Percentiles rank a stretch among this genome's conserved stretches.
phyloP scores from a whole-genome alignment of 2,797 vertebrate species.

The Siniperca obscura region DNA sequence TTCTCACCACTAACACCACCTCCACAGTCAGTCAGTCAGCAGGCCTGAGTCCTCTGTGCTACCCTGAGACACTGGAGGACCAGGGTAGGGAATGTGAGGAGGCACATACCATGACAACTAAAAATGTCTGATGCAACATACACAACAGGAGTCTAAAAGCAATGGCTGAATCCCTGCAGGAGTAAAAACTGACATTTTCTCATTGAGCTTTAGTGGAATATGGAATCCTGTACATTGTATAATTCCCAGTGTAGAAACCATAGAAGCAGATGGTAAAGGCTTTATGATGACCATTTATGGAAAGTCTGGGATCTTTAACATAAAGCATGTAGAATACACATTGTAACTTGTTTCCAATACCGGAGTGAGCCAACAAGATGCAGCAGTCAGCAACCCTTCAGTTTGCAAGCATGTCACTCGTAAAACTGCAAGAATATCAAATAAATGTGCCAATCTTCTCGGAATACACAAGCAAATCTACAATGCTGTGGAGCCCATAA shows the following conservation, averaged over 20 bases:
- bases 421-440: conserved; percentile 25
- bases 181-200: not conserved
- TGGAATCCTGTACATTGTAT: conserved; percentile 4
- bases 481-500: not conserved
- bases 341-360: not conserved
- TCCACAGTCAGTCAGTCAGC: conserved; percentile 31
- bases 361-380: conserved; percentile 9
- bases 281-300: conserved; percentile 12
- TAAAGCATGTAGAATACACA: conserved; percentile 1
- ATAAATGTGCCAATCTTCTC: not conserved
- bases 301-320: conserved; percentile 13
- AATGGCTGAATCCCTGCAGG: not conserved
- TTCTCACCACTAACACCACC: conserved; percentile 63
- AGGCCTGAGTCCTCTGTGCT: conserved; percentile 17
- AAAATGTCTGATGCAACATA: conserved; percentile 30
- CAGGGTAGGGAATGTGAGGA: not conserved
- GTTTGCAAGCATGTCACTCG: conserved; percentile 34
- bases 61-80: conserved; percentile 37
- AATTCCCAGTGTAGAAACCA: conserved; percentile 8
- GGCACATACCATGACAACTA: not conserved
- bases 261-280: not conserved
- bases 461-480: not conserved
- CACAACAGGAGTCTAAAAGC: conserved; percentile 22
- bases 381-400: conserved; percentile 1
- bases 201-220: not conserved